phyloP scores from a whole-genome alignment of 2,797 vertebrate species.

The Hozukius guyotensis region DNA sequence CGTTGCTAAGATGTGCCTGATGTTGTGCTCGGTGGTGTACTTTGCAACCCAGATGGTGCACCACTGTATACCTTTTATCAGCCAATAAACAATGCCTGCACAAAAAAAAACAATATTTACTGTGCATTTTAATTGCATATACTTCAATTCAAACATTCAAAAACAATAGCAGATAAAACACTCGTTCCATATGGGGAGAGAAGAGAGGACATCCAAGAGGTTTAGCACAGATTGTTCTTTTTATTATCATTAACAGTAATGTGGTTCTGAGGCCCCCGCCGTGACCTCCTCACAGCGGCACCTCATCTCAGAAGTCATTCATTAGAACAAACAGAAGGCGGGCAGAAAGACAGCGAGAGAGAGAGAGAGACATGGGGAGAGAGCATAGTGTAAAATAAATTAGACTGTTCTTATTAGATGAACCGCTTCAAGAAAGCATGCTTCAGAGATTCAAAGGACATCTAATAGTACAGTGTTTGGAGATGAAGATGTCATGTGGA shows the following conservation, averaged over 20 bases:
- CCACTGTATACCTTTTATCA: slow-evolving; percentile 71
- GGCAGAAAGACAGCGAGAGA: slow-evolving; percentile 53
- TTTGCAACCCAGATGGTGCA: slow-evolving; percentile 73
- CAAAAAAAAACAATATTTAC: slow-evolving; percentile 53
- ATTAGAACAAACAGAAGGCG: slow-evolving; percentile 85
- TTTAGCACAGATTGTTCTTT: slow-evolving; percentile 84
- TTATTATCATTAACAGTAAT: slow-evolving; percentile 86
- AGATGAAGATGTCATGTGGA: slow-evolving; percentile 51
- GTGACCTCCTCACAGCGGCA: slow-evolving; percentile 82
- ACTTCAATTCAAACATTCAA: slow-evolving; percentile 50
- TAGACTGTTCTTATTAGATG: slow-evolving; percentile 71
- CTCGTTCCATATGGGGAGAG: slow-evolving; percentile 72
- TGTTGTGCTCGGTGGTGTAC: slow-evolving; percentile 53
- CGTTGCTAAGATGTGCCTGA: slow-evolving; percentile 56
- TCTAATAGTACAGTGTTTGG: slow-evolving; percentile 32
- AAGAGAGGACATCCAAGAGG: slow-evolving; percentile 70
- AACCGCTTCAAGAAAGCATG: slow-evolving; percentile 47
- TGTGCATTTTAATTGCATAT: slow-evolving; percentile 70
- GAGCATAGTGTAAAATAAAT: slow-evolving; percentile 71
- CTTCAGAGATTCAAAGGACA: slow-evolving; percentile 45
- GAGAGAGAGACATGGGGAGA: slow-evolving; percentile 56
- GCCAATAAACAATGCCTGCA: slow-evolving; percentile 36
- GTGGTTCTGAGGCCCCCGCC: slow-evolving; percentile 80
- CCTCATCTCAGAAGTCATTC: slow-evolving; percentile 83
- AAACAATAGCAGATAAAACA: slow-evolving; percentile 77